These are phyloP conservation scores for Andricus curvator DNA, from an alignment of 2,888 invertebrate species.

Conservation along the genomic window DNA sequence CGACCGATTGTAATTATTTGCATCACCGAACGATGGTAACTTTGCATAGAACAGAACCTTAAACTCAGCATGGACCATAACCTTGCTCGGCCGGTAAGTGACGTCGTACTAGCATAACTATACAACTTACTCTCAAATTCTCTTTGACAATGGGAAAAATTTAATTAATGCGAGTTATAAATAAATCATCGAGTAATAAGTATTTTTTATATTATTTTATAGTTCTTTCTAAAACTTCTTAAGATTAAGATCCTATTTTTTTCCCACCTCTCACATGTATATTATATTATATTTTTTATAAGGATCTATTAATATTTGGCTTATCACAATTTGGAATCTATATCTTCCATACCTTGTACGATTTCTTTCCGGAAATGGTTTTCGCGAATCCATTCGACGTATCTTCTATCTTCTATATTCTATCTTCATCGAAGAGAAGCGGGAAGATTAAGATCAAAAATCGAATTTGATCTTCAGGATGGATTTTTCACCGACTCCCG, in stretches of 20 bases:
- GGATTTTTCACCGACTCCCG: conserved; percentile 46
- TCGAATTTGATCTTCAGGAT: background rate
- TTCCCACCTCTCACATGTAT: background rate
- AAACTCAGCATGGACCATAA: too few species aligned
- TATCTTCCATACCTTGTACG: background rate
- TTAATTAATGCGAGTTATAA: background rate
- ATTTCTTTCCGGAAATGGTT: background rate
- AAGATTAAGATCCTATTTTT: background rate
- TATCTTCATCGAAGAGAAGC: background rate
- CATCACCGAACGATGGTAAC: too few species aligned
- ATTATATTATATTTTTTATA: background rate
- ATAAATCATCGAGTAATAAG: background rate
- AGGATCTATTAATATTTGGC: background rate
- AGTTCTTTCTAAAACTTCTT: background rate
- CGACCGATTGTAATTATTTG: too few species aligned
- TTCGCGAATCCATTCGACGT: conserved; percentile 15
- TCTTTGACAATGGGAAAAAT: background rate
- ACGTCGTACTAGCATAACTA: too few species aligned
- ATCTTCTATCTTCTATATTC: background rate
- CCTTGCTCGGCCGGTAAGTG: too few species aligned
- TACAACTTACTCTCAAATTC: background rate
- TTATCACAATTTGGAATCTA: background rate
- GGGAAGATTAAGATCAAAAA: background rate
- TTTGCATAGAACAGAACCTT: too few species aligned
- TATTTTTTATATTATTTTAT: background rate